Base-by-base conservation (phyloP, 1,140 invertebrate genomes). In the Lepidurus packardi region DNA sequence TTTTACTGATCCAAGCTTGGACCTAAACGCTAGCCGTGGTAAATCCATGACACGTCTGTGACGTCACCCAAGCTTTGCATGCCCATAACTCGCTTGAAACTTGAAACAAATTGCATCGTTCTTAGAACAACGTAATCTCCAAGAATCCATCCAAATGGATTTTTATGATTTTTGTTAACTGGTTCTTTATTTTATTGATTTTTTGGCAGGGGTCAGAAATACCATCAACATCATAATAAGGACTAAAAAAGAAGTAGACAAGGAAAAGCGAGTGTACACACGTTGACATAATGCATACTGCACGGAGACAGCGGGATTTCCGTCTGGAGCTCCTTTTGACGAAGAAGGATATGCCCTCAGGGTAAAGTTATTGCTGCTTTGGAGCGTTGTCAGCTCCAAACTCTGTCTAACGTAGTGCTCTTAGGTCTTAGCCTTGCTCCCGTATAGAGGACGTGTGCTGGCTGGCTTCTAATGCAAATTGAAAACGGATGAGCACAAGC, bases 311-410 rank as follows among this genome's bases (percentile, higher is more conserved):
- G 53, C 53, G 21, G 53, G 53, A 65, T 65, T 65, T 65, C 53
- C n/a, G 16, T 5, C 21, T 21, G 21, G 53, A 21, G 53, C 16
- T 21, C 13, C 53, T 65, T 65, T 16, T 65, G 53, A 65, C 53
- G 53, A 65, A 65, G 53, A 65, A 65, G 53, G 53, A 65, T 65
- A 65, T 16, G 53, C 13, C 53, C 53, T 65, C 53, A 65, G 53
- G 53, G 5, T n/a, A 8, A 65, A 65, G 21, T 65, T 65, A 65
- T 65, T 65, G 53, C 53, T 65, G 53, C n/a, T 65, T 65, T 34
- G 34, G 53, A 65, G n/a, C 53, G 53, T 65, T 65, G 53, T 13
- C 53, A 65, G 53, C 53, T 21, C 6, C 53, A 65, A 65, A 21
- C 53, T 65, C 53, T 65, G 16, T 65, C 4, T 65, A 5, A n/a